phyloP scores from a whole-genome alignment of 2,888 invertebrate genomes.

The Hypolimnas misippus region DNA sequence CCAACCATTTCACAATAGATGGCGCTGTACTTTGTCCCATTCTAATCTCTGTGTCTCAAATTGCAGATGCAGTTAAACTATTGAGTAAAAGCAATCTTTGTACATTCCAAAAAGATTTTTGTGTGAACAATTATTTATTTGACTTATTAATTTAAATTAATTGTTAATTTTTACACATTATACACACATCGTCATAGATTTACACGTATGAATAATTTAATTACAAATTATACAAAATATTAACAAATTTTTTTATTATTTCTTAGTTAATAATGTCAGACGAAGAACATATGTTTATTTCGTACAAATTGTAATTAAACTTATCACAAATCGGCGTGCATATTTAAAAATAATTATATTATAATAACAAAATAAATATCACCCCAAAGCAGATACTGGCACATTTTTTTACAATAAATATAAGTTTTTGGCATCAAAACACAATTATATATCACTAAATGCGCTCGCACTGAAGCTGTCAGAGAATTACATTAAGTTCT shows the following conservation, averaged over 20 bases:
- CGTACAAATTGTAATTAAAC: background rate
- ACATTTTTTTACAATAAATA: slow-evolving; percentile 73
- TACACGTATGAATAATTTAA: background rate
- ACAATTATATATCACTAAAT: slow-evolving; percentile 43
- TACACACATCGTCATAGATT: no score
- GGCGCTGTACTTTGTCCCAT: no score
- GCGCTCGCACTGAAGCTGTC: slow-evolving; percentile 2
- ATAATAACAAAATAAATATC: slow-evolving; percentile 47
- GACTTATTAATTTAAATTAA: no score
- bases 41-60: no score
- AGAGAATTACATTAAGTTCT: background rate
- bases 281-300: background rate
- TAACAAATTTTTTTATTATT: background rate
- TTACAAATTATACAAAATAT: background rate
- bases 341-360: slow-evolving; percentile 38
- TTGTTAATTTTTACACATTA: no score
- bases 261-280: background rate
- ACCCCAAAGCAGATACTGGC: slow-evolving; percentile 60
- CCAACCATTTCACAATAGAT: no score
- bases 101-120: no score
- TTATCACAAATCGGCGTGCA: background rate
- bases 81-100: no score
- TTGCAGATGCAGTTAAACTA: no score
- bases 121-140: no score
- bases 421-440: slow-evolving; percentile 76